These are phyloP conservation scores for Cheilosia pagana DNA, from an alignment of 2,888 invertebrate species.

Conservation along the genomic window DNA sequence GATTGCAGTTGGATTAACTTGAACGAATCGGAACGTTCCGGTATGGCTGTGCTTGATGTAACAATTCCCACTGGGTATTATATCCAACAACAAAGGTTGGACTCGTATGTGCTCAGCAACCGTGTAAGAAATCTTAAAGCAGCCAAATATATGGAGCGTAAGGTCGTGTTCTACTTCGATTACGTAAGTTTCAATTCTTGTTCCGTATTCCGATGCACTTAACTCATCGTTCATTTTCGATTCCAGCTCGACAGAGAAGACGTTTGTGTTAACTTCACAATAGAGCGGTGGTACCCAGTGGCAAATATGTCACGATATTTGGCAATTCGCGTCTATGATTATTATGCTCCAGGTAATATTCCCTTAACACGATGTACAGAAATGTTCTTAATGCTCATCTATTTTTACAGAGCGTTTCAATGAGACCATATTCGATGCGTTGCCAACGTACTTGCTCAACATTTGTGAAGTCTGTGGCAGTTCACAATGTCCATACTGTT, in stretches of 20 bases:
- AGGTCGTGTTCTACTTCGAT: slow-evolving; percentile 96
- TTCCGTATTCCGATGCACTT: not conserved
- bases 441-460: slow-evolving; percentile 93
- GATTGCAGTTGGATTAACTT: slow-evolving; percentile 89
- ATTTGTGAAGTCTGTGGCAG: slow-evolving; percentile 98
- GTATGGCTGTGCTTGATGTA: slow-evolving; percentile 94
- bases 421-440: slow-evolving; percentile 94
- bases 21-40: slow-evolving; percentile 92
- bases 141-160: slow-evolving; percentile 91
- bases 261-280: slow-evolving; percentile 95
- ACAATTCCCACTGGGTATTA: slow-evolving; percentile 95
- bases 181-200: slow-evolving; percentile 87
- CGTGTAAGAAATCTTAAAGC: slow-evolving; percentile 92
- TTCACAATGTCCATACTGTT: slow-evolving; percentile 96
- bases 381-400: not conserved
- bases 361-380: not conserved
- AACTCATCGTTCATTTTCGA: slow-evolving; percentile 57
- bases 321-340: slow-evolving; percentile 95
- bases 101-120: slow-evolving; percentile 92
- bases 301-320: slow-evolving; percentile 98
- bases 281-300: slow-evolving; percentile 97
- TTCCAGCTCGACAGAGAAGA: slow-evolving; percentile 91
- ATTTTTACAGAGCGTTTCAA: slow-evolving; percentile 92
- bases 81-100: slow-evolving; percentile 94
- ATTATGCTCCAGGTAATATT: slow-evolving; percentile 94